Conservation (phyloP, 1,140 invertebrate species). For the Drosophila ohnishii region DNA sequence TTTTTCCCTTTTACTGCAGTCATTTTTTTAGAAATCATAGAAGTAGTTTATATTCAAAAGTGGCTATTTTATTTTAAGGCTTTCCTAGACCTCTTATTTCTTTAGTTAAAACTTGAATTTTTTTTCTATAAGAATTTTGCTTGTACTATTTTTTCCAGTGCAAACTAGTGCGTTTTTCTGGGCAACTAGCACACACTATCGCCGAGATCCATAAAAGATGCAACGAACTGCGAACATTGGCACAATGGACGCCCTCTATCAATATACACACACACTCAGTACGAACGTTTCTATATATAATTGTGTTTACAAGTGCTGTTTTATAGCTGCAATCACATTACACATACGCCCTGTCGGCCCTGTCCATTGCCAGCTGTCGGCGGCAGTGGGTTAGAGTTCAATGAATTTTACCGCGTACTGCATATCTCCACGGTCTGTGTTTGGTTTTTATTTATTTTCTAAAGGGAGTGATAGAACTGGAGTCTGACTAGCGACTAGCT, state of each 20-base stretch:
- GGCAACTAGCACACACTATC: slow-evolving; percentile 16
- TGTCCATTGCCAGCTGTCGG: slow-evolving; percentile 20
- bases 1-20: no score
- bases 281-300: slow-evolving; percentile 15
- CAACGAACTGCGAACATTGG: slow-evolving; percentile 50
- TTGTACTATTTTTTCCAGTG: not conserved
- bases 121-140: not conserved
- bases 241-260: slow-evolving; percentile 47
- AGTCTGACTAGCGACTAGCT: not conserved
- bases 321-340: slow-evolving; percentile 53
- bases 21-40: no score
- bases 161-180: slow-evolving; percentile 2
- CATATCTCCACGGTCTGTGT: not conserved
- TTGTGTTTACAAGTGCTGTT: slow-evolving; percentile 49
- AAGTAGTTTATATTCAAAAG: no score
- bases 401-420: slow-evolving; percentile 26
- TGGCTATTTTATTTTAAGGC: not conserved
- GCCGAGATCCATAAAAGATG: slow-evolving; percentile 38
- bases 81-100: no score
- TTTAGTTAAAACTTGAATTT: not conserved
- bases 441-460: not conserved
- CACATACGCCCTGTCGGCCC: slow-evolving; percentile 54
- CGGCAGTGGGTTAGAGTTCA: slow-evolving; percentile 66
- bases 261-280: slow-evolving; percentile 13
- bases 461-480: not conserved